Conservation (phyloP, 2,113 vertebrate species). For the Eurystomus gularis region DNA sequence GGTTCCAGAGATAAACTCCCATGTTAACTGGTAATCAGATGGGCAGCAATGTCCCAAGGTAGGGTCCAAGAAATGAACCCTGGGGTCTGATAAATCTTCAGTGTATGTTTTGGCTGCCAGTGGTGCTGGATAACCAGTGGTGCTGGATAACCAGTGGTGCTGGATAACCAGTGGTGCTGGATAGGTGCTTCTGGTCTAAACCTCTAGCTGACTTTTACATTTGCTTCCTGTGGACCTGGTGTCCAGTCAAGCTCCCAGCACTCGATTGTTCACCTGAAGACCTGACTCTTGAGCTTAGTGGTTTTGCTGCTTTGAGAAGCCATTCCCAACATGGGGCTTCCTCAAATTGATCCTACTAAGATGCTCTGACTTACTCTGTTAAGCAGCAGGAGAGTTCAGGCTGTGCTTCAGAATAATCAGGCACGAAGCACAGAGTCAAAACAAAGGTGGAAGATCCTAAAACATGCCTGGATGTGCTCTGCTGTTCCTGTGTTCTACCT, state of each 20-base stretch:
- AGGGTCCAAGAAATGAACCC: background rate
- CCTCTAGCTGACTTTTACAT: background rate
- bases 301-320: background rate
- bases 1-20: background rate
- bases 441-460: background rate
- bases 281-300: background rate
- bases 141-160: too few relatives aligned
- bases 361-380: background rate
- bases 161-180: too few relatives aligned
- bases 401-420: background rate
- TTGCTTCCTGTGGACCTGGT: background rate
- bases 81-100: background rate
- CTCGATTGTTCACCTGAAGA: too few relatives aligned
- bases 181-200: background rate
- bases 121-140: background rate
- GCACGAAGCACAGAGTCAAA: background rate
- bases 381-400: background rate
- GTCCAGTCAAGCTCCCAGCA: background rate
- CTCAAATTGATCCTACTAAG: background rate
- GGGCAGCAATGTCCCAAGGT: rapidly evolving
- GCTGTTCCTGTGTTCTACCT: background rate
- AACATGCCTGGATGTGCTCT: background rate
- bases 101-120: background rate
- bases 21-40: background rate
- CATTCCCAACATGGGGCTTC: background rate